Conservation (phyloP, 2,113 vertebrate species). For the Sakesphorus luctuosus region DNA sequence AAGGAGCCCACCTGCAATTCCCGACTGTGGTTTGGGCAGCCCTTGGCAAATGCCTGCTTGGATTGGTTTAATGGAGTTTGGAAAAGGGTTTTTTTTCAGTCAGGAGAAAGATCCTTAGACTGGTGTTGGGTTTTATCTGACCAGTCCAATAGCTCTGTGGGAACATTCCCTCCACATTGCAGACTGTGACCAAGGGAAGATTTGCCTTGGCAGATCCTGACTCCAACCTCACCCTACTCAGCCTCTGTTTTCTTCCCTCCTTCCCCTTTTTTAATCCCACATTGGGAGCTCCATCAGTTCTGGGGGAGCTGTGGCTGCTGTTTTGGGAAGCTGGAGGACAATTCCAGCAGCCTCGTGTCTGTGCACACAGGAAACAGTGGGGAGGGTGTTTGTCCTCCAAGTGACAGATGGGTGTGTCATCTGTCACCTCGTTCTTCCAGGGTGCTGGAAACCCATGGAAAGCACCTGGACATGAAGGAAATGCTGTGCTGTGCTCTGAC, state of each 20-base stretch:
- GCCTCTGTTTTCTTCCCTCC: background rate
- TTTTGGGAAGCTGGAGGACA: background rate
- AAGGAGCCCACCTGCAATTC: background rate
- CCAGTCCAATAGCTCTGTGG: background rate
- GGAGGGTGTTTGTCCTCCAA: background rate
- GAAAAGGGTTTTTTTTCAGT: background rate
- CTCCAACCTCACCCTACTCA: background rate
- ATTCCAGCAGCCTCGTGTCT: background rate
- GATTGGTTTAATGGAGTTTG: background rate
- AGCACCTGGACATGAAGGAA: background rate
- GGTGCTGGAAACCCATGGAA: background rate
- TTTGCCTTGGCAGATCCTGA: background rate
- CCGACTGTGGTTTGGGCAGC: background rate
- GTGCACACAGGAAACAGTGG: no score
- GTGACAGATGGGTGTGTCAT: background rate
- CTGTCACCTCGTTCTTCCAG: background rate
- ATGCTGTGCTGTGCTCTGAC: background rate
- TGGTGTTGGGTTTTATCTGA: background rate
- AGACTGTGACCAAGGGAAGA: no score
- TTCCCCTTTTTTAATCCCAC: fast-evolving
- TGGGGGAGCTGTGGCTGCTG: background rate
- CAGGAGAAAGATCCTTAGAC: fast-evolving
- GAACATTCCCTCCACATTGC: fast-evolving
- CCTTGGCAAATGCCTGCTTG: background rate
- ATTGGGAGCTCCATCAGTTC: background rate